Percentiles rank a stretch among this genome's conserved stretches.
phyloP scores from a whole-genome alignment of 2,888 invertebrate species.

The Amblyjoppa proteus region DNA sequence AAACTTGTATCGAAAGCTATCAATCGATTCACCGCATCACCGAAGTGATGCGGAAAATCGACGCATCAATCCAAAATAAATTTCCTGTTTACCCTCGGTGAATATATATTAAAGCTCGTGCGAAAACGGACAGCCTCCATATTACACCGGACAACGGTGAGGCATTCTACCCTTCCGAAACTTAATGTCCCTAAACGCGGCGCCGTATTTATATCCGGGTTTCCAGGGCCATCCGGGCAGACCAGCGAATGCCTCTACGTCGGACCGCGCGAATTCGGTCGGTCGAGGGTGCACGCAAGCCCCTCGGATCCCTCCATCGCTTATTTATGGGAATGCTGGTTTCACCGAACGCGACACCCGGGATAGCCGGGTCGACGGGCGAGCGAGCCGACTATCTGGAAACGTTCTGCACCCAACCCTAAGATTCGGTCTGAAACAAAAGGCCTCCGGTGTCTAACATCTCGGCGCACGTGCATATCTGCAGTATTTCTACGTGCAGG shows the following conservation, averaged over 20 bases:
- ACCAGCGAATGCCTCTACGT: constrained; percentile 70
- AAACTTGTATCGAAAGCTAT: not conserved
- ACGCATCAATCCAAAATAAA: constrained; percentile 63
- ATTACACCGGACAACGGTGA: constrained; percentile 70
- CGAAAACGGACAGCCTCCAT: constrained; percentile 71
- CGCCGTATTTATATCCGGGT: constrained; percentile 77
- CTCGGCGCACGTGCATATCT: constrained; percentile 38
- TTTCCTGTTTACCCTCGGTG: constrained; percentile 59
- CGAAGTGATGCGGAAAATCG: constrained; percentile 66
- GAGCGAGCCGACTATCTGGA: constrained; percentile 55
- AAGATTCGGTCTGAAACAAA: constrained; percentile 59
- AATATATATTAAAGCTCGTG: constrained; percentile 69
- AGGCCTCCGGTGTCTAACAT: constrained; percentile 23
- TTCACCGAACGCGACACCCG: constrained; percentile 72
- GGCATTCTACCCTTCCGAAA: constrained; percentile 72
- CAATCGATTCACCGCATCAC: constrained; percentile 35
- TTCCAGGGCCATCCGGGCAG: constrained; percentile 57
- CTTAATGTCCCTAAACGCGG: constrained; percentile 77
- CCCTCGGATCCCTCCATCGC: constrained; percentile 74
- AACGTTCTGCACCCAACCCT: constrained; percentile 49
- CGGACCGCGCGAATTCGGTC: constrained; percentile 71
- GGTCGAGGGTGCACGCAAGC: constrained; percentile 62
- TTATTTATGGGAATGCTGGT: constrained; percentile 77
- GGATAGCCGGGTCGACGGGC: constrained; percentile 54
- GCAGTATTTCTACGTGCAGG: constrained; percentile 27